phyloP scores from a whole-genome alignment of 2,797 vertebrate species.

The Cirrhinus mrigala region DNA sequence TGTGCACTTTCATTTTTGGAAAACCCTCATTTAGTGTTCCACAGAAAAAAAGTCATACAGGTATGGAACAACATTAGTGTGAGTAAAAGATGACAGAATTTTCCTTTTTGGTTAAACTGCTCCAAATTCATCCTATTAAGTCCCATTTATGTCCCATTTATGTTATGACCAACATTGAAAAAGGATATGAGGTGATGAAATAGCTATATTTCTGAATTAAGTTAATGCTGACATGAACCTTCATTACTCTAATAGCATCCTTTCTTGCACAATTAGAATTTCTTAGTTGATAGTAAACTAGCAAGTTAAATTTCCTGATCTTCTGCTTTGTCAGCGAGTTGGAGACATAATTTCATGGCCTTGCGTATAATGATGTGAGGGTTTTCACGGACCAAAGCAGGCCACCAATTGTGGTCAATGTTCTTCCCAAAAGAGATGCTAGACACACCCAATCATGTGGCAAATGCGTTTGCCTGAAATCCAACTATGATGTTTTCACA shows the following conservation, averaged over 20 bases:
- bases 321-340: conserved; percentile 58
- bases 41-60: conserved; percentile 16
- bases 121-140: not conserved
- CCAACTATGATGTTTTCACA: not conserved
- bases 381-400: conserved; percentile 73
- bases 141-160: not conserved
- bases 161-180: not conserved
- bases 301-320: not conserved
- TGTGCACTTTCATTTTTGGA: not conserved
- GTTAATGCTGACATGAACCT: not conserved
- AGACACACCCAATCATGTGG: conserved; percentile 74
- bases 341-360: conserved; percentile 60
- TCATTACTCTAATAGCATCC: not conserved
- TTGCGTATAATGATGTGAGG: conserved; percentile 80
- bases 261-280: not conserved
- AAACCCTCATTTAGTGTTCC: conserved; percentile 10
- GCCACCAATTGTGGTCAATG: conserved; percentile 81
- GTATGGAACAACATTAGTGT: not conserved
- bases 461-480: conserved; percentile 18
- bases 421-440: conserved; percentile 64
- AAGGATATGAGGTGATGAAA: not conserved
- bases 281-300: not conserved
- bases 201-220: not conserved
- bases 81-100: not conserved
- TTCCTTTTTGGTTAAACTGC: not conserved